These are phyloP conservation scores for Drosophila phalerata DNA, from an alignment of 2,888 invertebrate genomes.

Conservation along the genomic window DNA sequence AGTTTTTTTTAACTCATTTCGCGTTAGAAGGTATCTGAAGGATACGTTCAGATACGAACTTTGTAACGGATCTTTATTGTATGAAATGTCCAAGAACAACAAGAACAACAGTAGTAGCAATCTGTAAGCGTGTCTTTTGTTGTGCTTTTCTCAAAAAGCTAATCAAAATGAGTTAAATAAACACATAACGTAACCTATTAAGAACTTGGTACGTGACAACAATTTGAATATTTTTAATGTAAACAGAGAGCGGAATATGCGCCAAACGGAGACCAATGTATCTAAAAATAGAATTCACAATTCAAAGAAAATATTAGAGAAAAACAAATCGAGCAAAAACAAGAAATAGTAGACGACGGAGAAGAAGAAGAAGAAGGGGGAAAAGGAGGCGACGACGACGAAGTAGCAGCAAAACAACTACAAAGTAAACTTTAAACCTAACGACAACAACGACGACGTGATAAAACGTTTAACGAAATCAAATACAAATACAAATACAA, in stretches of 20 bases:
- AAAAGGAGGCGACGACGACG: slow-evolving; percentile 34
- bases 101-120: slow-evolving; percentile 4
- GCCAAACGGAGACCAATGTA: slow-evolving; percentile 41
- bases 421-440: slow-evolving; percentile 57
- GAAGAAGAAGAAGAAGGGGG: slow-evolving; percentile 16
- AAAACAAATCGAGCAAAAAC: slow-evolving; percentile 65
- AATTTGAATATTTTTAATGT: slow-evolving; percentile 81
- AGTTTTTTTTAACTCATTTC: not conserved
- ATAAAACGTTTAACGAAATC: slow-evolving; percentile 74
- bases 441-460: slow-evolving; percentile 58
- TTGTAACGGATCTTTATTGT: slow-evolving; percentile 41
- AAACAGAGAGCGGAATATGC: slow-evolving; percentile 68
- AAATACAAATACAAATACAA: slow-evolving; percentile 45
- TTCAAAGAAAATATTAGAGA: slow-evolving; percentile 69
- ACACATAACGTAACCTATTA: slow-evolving; percentile 81
- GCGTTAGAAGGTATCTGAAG: not conserved
- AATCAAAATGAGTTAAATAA: slow-evolving; percentile 81
- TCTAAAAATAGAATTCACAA: slow-evolving; percentile 74
- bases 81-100: not conserved
- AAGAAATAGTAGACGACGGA: slow-evolving; percentile 36
- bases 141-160: slow-evolving; percentile 68
- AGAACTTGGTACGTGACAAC: slow-evolving; percentile 80
- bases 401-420: slow-evolving; percentile 37
- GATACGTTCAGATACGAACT: slow-evolving; percentile 2
- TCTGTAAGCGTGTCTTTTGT: slow-evolving; percentile 60